Base-by-base conservation (phyloP, 2,888 invertebrate species). In the Patella pellucida region DNA sequence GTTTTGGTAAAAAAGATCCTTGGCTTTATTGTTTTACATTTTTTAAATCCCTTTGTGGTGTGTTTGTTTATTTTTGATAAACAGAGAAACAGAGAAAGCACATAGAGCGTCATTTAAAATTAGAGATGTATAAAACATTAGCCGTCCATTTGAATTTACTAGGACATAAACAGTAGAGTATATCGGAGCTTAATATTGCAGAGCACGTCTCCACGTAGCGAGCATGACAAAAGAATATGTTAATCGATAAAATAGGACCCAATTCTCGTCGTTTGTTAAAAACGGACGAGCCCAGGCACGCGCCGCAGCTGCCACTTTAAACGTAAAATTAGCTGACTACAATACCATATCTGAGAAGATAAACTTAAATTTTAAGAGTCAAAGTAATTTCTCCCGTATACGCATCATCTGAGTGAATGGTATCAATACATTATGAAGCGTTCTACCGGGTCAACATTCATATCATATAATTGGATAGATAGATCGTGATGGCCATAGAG, bases 281-380 rank as follows among this genome's bases (percentile, higher is more conserved):
- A 74, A 74, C 70, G 73, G 71, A 27, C 68, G 70, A 73, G 50
- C 69, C 62, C 52, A 62, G 77, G 75, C 80, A 76, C 79, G 76
- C 75, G 79, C 52, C 77, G 69, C 79, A 81, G 80, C 80, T 81
- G 80, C 79, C 78, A 69, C 78, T 71, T 67, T 72, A 15, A 56
- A 68, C 62, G 52, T 56, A 73, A 72, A 76, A 72, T 69, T 76
- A 71, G 41, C 68, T 52, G 54, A 62, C 51, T 51, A 62, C 62
- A 62, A 19, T 31, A 31, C 31, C 31, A 31, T 4, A 4, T 31
- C 2, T 4, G 31, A 31, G 4, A 2, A 31, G 31, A 31, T 31
- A 9, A 41, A 41, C 41, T 9, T 9, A 41, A 9, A 9, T 41
- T 41, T 7, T 41, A 41, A 41, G 1, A 41, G 41, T 9, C 41